Evolutionary conservation across 2,888 invertebrate species (phyloP), one percentile per base, ranked within the genome.

Genomic region (Abrostola tripartita): DNA sequence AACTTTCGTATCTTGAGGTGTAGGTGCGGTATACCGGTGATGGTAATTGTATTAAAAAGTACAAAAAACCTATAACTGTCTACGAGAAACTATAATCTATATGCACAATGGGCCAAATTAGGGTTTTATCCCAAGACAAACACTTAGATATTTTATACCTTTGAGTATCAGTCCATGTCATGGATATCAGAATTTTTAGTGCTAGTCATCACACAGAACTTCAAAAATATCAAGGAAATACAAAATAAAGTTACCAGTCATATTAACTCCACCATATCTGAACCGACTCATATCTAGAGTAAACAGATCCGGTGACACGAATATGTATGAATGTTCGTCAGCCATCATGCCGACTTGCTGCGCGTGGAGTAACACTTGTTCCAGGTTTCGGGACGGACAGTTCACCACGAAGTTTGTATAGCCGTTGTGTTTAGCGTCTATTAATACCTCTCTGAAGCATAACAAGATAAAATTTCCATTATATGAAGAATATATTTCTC

Each of bases 331-430:
- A 83, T 97, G 96, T 58, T 96, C 95, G 57, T 97, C 97, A 0
- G 97, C 97, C 95, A 98, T 96, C 79, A 98, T 90, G 0, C 98
- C 98, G 55, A 98, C 97, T 95, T 98, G 98, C 89, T 97, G 97
- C 0, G 97, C 97, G 88, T 98, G 97, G 0, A 81, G 83, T 7
- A 95, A 76, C 1, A 94, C 64, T 65, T 87, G 88, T 36, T 91
- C 90, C 44, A 95, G 74, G 52, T 91, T 83, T 0, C 95, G 95
- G 14, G 96, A 95, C 0, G 96, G 96, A 80, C 97, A 98, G 78
- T 98, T 97, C 11, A 98, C 95, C 5, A 98, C 95, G 69, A 98
- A 96, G 74, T 97, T 96, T 4, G 93, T 95, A 68, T 96, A 97
- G 0, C 95, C 96, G 1, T 96, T 95, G 49, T 95, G 93, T 79